Evolutionary conservation across 2,888 invertebrate species (phyloP), one percentile per base, ranked within the genome.

Genomic region (Tricholauxania praeusta): DNA sequence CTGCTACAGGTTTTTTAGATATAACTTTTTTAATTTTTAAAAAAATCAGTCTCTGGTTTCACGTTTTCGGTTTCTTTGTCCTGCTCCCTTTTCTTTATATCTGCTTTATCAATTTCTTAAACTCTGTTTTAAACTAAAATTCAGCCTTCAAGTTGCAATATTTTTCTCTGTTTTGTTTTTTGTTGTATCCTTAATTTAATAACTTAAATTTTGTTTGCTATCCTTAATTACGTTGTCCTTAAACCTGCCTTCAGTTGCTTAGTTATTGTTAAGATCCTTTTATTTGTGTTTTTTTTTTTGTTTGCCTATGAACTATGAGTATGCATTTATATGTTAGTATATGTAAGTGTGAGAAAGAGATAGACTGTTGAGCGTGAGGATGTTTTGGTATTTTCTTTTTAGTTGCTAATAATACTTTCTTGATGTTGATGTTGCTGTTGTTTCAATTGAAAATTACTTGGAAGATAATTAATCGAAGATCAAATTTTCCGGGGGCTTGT

Each of bases 81-180:
- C 17, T 32, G 51, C 51, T 32, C 28, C 48, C 28, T 22, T 53
- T 55, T 47, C 39, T n/a, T 60, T n/a, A n/a, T 63, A n/a, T 63
- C 55, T 68, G 19, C 62, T 70, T 70, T 22, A 12, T 64, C 47
- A 22, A 28, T 17, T 48, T 64, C 59, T 15, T 28, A n/a, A 39
- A 12, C 62, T 73, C 64, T 78, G 71, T 72, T 76, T 62, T 72
- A 64, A 66, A 67, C 68, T 66, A 73, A 75, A 74, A 77, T 70
- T 82, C 82, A 82, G 82, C 82, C 82, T 82, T 82, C 79, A 80
- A 80, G 82, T 82, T 82, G 79, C 82, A 82, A 82, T 79, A 73
- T 79, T 76, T 73, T 79, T 76, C 53, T 39, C 67, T 73, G 72
- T 72, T 60, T 65, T 72, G 53, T 74, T 53, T 55, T 72, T 39